Conservation (phyloP, 2,113 vertebrate species). For the Pitta sordida region DNA sequence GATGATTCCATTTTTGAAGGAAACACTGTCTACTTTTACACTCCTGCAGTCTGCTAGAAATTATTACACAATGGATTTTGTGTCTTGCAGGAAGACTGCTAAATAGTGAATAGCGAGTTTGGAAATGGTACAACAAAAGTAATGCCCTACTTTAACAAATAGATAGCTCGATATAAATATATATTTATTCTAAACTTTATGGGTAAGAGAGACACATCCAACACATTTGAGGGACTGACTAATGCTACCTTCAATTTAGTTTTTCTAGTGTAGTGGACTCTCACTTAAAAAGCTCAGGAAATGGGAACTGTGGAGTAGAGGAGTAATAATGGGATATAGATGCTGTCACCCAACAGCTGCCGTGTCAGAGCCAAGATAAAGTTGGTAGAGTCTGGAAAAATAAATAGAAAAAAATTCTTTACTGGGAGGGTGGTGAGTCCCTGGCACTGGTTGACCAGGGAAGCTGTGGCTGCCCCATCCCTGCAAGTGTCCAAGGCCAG, state of each 20-base stretch:
- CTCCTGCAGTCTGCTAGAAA: constrained; percentile 69
- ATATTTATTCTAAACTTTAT: neutral
- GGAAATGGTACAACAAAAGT: constrained; percentile 61
- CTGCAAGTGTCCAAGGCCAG: neutral
- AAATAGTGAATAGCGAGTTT: constrained; percentile 66
- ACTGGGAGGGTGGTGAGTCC: fast-evolving
- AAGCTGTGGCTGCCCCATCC: neutral
- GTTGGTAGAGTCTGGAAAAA: neutral
- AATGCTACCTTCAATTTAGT: constrained; percentile 12
- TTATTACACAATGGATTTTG: constrained; percentile 75
- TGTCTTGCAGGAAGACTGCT: constrained; percentile 71
- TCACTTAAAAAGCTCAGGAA: neutral
- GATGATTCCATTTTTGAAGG: constrained; percentile 81
- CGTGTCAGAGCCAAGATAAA: neutral
- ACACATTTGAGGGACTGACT: too few relatives aligned
- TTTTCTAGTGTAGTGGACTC: neutral
- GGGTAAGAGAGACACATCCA: neutral
- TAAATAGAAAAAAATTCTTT: neutral
- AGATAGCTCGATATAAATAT: neutral
- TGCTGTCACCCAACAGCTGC: neutral
- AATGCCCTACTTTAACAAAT: constrained; percentile 34
- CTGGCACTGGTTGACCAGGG: neutral
- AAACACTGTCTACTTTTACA: constrained; percentile 76
- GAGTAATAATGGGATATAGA: neutral
- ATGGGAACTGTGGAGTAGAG: neutral